Percentiles rank a stretch among this genome's conserved stretches.
Conservation (phyloP, 2,113 vertebrate genomes). For the Istiophorus platypterus region DNA sequence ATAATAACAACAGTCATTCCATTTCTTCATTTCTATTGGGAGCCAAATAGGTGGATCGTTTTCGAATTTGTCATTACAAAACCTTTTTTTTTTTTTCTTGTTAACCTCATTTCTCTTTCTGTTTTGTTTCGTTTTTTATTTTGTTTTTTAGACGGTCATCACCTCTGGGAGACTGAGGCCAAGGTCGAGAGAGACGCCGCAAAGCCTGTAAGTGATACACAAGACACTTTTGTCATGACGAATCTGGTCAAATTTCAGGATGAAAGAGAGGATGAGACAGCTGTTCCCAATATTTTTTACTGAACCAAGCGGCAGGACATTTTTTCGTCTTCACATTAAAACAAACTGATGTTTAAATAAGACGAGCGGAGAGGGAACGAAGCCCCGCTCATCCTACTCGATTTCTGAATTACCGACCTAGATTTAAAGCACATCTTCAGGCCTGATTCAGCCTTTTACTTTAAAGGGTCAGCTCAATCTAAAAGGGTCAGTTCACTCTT, state of each 20-base stretch:
- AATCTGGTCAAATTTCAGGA: constrained; percentile 26
- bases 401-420: not conserved
- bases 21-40: constrained; percentile 40
- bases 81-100: not conserved
- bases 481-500: not conserved
- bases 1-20: constrained; percentile 44
- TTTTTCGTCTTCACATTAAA: constrained; percentile 1
- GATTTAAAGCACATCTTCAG: not conserved
- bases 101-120: not conserved
- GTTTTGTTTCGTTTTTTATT: constrained; percentile 78
- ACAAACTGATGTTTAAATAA: not conserved
- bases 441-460: not conserved
- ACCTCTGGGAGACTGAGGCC: constrained; percentile 97
- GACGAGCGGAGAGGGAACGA: not conserved
- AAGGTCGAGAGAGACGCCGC: constrained; percentile 92
- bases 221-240: not conserved
- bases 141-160: constrained; percentile 92
- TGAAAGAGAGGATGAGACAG: constrained; percentile 6
- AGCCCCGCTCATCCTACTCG: not conserved
- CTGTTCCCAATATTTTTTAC: constrained; percentile 30
- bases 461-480: not conserved
- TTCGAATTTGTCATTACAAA: constrained; percentile 6
- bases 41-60: constrained; percentile 44
- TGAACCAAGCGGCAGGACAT: not conserved
- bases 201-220: constrained; percentile 90